phyloP scores from a whole-genome alignment of 2,113 vertebrate genomes.

The Archocentrus centrarchus region DNA sequence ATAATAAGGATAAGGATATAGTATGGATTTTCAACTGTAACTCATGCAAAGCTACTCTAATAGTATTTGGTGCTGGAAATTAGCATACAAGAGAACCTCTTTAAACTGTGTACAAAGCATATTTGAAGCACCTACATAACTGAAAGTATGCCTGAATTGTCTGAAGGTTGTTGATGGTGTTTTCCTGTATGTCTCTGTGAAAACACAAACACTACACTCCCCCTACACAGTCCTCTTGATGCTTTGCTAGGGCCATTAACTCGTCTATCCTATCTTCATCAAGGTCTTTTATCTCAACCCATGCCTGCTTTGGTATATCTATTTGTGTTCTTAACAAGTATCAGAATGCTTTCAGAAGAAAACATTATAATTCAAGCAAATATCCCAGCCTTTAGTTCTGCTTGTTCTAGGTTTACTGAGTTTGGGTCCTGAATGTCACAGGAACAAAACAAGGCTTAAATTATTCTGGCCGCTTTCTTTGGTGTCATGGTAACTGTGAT shows the following conservation, averaged over 20 bases:
- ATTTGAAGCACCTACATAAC: neutral
- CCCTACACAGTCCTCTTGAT: neutral
- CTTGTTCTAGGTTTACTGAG: constrained; percentile 36
- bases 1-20: too few species aligned
- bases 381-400: constrained; percentile 23
- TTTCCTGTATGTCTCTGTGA: neutral
- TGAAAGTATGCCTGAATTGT: neutral
- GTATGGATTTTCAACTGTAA: neutral
- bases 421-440: constrained; percentile 55
- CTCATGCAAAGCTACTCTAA: neutral
- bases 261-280: neutral
- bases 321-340: neutral
- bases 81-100: neutral
- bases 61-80: neutral
- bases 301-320: neutral
- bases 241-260: neutral
- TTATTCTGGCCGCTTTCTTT: constrained; percentile 50
- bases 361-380: constrained; percentile 50
- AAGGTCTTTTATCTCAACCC: neutral
- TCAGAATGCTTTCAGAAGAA: constrained; percentile 4
- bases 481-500: constrained; percentile 65
- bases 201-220: neutral
- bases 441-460: constrained; percentile 57
- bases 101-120: neutral
- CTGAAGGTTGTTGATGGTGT: too few species aligned